A percentile compares a stretch with the other conserved stretches of the same genome.
Evolutionary conservation across 2,113 vertebrate species (phyloP).

Genomic region (Serilophus lunatus): DNA sequence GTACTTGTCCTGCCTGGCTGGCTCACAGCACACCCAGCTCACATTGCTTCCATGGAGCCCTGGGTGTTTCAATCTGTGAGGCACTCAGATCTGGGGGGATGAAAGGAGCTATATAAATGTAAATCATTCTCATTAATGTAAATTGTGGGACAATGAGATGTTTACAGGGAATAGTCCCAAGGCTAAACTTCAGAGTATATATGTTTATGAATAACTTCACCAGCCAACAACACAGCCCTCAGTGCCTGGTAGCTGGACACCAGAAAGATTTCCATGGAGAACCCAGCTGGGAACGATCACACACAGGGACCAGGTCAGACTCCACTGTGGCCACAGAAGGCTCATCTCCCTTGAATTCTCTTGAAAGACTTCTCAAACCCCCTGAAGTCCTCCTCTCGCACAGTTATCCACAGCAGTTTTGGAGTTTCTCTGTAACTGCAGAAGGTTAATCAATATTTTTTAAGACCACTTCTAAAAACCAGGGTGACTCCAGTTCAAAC

Average conservation of each 20-base stretch:
- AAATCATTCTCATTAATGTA: constrained; percentile 51
- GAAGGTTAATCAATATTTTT: neutral
- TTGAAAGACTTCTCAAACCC: neutral
- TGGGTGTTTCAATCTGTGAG: neutral
- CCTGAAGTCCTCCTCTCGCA: neutral
- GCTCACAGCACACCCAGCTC: neutral
- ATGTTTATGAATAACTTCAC: neutral
- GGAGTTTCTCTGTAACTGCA: neutral
- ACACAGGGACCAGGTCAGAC: neutral
- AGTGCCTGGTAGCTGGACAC: neutral
- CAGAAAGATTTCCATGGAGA: neutral
- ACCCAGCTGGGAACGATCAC: neutral
- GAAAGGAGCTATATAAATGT: constrained; percentile 56
- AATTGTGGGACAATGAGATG: constrained; percentile 13
- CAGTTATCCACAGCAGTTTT: neutral
- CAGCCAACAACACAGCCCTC: neutral
- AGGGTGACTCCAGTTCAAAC: neutral
- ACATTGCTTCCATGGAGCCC: neutral
- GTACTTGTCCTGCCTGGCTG: neutral
- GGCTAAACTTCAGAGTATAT: neutral
- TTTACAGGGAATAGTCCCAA: neutral
- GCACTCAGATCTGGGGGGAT: constrained; percentile 8
- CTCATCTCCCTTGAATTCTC: neutral
- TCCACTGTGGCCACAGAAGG: neutral
- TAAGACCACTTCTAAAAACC: neutral